A percentile compares a stretch with the other conserved stretches of the same genome.
Evolutionary conservation across 2,797 vertebrate genomes (phyloP).

Genomic region (Staurois parvus): DNA sequence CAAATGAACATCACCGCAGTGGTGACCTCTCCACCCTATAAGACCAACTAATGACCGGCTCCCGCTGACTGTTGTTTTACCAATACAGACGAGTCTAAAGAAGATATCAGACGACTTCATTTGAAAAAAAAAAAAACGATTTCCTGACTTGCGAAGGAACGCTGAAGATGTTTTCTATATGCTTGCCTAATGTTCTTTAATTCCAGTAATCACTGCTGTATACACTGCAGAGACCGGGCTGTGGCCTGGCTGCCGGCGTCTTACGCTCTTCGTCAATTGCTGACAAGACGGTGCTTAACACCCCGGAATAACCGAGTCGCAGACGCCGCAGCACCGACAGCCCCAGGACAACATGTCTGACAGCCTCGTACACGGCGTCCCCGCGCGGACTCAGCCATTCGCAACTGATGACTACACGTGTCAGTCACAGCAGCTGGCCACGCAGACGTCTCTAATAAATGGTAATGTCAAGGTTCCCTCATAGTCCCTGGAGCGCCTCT

Average conservation of each 20-base stretch:
- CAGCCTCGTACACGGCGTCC: not conserved
- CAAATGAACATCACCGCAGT: too few relatives aligned
- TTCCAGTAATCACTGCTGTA: too few relatives aligned
- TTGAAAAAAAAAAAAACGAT: too few relatives aligned
- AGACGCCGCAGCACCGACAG: not conserved
- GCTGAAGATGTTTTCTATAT: too few relatives aligned
- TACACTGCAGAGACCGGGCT: not conserved
- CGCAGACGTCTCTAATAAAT: not conserved
- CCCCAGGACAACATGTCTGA: not conserved
- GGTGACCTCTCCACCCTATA: too few relatives aligned
- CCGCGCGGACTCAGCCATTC: not conserved
- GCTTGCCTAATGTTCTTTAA: too few relatives aligned
- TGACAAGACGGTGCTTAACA: not conserved
- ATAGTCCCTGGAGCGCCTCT: too few relatives aligned
- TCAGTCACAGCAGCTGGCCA: not conserved
- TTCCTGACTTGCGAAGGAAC: too few relatives aligned
- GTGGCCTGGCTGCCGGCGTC: not conserved
- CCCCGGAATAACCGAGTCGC: not conserved
- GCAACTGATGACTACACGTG: not conserved
- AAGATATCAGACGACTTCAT: too few relatives aligned
- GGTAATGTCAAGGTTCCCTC: not conserved
- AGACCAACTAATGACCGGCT: too few relatives aligned
- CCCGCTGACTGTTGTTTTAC: too few relatives aligned
- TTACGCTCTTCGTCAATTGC: not conserved
- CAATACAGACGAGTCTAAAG: too few relatives aligned